These are phyloP conservation scores for Odocoileus hemionus DNA, from an alignment of 2,113 vertebrate species.

Conservation along the genomic window DNA sequence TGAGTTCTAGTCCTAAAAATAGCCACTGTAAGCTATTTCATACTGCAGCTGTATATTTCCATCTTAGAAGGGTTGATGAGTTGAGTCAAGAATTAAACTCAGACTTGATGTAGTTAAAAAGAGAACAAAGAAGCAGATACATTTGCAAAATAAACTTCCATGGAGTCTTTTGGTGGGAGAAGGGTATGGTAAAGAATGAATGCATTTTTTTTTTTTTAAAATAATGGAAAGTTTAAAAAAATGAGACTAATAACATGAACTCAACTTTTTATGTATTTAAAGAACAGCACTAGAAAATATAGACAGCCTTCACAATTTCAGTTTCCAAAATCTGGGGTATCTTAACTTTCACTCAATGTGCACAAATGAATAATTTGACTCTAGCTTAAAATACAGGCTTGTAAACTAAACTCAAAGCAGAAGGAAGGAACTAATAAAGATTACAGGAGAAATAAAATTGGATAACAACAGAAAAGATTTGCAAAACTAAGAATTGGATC, in stretches of 20 bases:
- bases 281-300: not conserved
- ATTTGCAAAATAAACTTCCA: not conserved
- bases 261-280: slow-evolving; percentile 10
- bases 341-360: slow-evolving; percentile 34
- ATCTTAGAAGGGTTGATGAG: not conserved
- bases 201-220: slow-evolving; percentile 12
- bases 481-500: not conserved
- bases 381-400: not conserved
- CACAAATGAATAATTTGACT: slow-evolving; percentile 46
- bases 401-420: not conserved
- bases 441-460: not conserved
- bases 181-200: not conserved
- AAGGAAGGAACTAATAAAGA: not conserved
- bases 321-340: slow-evolving; percentile 38
- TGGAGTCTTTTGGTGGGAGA: not conserved
- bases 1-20: not conserved
- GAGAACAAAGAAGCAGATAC: not conserved
- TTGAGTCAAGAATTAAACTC: not conserved
- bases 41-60: not conserved
- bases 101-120: slow-evolving; percentile 28
- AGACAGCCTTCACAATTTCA: not conserved
- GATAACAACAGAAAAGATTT: not conserved
- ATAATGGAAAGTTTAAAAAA: not conserved
- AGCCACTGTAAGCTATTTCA: not conserved
- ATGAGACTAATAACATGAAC: not conserved